Conservation (phyloP, 2,888 invertebrate species). For the Pandemis corylana region DNA sequence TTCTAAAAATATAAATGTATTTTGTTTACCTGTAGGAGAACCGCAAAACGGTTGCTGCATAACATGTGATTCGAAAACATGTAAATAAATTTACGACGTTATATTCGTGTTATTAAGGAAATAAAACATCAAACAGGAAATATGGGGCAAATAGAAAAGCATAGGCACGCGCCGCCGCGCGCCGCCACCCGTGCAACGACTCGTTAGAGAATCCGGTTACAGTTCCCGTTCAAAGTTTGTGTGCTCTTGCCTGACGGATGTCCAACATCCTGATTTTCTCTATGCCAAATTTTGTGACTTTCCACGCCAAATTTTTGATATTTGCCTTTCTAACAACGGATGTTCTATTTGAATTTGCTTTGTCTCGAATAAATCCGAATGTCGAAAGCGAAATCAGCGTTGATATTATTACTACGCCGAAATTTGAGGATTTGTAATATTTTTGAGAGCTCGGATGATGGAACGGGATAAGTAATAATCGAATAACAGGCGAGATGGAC, state of each 20-base stretch:
- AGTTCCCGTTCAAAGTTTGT: conserved; percentile 72
- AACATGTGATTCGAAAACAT: conserved; percentile 17
- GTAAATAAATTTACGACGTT: conserved; percentile 27
- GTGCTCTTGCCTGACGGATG: conserved; percentile 69
- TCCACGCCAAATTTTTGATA: conserved; percentile 38
- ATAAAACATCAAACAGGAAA: conserved; percentile 42
- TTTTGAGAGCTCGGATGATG: conserved; percentile 40
- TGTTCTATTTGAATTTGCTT: conserved; percentile 24
- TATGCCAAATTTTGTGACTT: conserved; percentile 51
- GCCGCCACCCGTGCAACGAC: conserved; percentile 61
- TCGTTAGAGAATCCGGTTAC: conserved; percentile 80
- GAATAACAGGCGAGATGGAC: conserved; percentile 66
- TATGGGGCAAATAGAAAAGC: conserved; percentile 41
- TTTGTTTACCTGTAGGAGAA: background rate
- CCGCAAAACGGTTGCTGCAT: background rate
- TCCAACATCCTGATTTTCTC: conserved; percentile 64
- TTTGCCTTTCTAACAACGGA: conserved; percentile 38
- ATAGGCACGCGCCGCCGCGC: conserved; percentile 36
- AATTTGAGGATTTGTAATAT: conserved; percentile 15
- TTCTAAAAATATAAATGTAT: background rate
- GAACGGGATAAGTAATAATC: conserved; percentile 67
- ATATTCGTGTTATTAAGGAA: conserved; percentile 41
- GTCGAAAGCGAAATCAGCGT: conserved; percentile 14
- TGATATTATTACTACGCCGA: conserved; percentile 11
- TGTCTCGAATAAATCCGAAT: conserved; percentile 26